Percentiles rank a stretch among this genome's conserved stretches.
These are phyloP conservation scores for Spatulosminthurus flaviceps DNA, from an alignment of 2,888 invertebrate species.

Conservation along the genomic window DNA sequence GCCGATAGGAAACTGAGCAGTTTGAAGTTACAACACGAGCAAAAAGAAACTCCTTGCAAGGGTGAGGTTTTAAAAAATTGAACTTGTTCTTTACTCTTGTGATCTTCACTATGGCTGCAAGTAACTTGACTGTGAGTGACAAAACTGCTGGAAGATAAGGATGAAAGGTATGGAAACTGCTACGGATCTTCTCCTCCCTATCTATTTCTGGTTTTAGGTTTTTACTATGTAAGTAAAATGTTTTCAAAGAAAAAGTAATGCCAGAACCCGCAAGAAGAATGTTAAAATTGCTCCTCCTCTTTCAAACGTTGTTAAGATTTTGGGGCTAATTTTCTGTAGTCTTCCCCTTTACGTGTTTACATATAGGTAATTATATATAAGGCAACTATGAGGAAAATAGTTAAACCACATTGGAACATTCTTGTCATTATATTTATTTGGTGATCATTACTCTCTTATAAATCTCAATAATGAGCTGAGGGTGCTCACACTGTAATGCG, in stretches of 20 bases:
- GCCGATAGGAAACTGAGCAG: too few relatives aligned
- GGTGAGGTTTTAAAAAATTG: background rate
- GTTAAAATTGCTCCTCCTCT: background rate
- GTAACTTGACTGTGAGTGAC: slow-evolving; percentile 38
- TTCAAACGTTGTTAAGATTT: background rate
- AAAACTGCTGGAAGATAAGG: slow-evolving; percentile 36
- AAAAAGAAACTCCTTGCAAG: background rate
- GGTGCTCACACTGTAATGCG: too few relatives aligned
- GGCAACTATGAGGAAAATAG: too few relatives aligned
- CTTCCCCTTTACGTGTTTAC: too few relatives aligned
- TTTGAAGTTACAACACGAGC: background rate
- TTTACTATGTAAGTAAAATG: too few relatives aligned
- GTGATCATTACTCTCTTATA: too few relatives aligned
- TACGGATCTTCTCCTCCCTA: slow-evolving; percentile 22
- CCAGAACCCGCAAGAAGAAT: background rate
- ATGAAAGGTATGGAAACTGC: background rate
- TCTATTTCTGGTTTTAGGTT: slow-evolving; percentile 40
- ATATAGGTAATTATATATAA: too few relatives aligned
- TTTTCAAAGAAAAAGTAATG: background rate
- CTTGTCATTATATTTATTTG: too few relatives aligned
- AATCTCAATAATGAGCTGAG: too few relatives aligned
- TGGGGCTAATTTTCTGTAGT: too few relatives aligned
- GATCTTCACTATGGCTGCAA: background rate
- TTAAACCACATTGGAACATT: too few relatives aligned
- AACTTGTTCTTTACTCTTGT: background rate